Evolutionary conservation across 2,113 vertebrate species (phyloP).

Genomic region (Mesembrinibis cayennensis): DNA sequence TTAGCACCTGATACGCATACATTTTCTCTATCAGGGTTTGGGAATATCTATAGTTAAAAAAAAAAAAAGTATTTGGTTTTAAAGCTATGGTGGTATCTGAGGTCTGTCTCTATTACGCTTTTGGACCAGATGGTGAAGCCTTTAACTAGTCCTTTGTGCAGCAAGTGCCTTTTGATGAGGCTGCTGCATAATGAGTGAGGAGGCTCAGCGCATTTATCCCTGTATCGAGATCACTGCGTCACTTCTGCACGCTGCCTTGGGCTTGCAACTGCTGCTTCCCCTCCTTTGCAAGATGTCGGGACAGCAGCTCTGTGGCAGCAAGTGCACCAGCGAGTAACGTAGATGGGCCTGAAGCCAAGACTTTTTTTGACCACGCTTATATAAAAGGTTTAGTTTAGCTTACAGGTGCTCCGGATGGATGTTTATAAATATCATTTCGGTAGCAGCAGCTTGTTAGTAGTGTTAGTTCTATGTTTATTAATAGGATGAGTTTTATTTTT

Average conservation of each 20-base stretch:
- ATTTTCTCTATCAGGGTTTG: not conserved
- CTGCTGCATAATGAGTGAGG: not conserved
- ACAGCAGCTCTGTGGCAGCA: not conserved
- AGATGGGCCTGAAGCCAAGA: not conserved
- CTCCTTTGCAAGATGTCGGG: not conserved
- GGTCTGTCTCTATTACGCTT: not conserved
- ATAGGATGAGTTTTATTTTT: not conserved
- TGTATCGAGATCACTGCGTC: not conserved
- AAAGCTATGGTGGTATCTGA: not conserved
- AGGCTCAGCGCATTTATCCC: fast-evolving
- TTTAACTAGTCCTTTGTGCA: not conserved
- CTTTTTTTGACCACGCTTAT: not conserved
- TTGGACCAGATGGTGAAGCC: not conserved
- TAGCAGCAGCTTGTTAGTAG: not conserved
- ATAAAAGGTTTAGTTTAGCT: not conserved
- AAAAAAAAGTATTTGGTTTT: not conserved
- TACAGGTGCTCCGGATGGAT: fast-evolving
- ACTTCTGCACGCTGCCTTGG: fast-evolving
- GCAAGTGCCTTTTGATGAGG: not conserved
- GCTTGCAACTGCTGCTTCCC: not conserved
- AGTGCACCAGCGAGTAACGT: fast-evolving
- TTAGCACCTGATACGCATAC: fast-evolving
- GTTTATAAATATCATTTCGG: not conserved
- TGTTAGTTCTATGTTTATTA: not conserved
- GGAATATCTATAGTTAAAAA: not conserved